Percentiles rank a stretch among this genome's conserved stretches.
Evolutionary conservation across 2,797 vertebrate species (phyloP).

Genomic region (Notamacropus eugenii): DNA sequence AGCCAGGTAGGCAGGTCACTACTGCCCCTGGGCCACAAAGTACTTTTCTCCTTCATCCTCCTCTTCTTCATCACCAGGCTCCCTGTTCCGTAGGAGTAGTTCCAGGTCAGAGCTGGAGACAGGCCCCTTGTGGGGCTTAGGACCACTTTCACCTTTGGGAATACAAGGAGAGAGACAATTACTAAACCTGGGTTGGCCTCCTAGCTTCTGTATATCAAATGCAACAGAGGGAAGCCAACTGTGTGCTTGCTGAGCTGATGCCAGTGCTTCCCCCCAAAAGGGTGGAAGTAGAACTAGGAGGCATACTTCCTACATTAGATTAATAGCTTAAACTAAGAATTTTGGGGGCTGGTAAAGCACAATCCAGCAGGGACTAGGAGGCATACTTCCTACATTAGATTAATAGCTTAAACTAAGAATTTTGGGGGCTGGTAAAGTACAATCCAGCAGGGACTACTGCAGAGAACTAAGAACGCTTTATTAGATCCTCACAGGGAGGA

Average conservation of each 20-base stretch:
- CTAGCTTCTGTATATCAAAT: not conserved
- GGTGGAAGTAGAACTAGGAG: not conserved
- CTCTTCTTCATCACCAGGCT: slow-evolving; percentile 74
- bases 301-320: not conserved
- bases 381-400: not conserved
- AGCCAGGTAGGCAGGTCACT: slow-evolving; percentile 37
- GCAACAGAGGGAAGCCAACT: not conserved
- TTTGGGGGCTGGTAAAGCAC: not conserved
- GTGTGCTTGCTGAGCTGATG: fast-evolving
- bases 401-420: not conserved
- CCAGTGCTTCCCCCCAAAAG: not conserved
- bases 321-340: not conserved
- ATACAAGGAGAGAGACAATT: slow-evolving; percentile 32
- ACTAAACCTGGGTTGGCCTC: not conserved
- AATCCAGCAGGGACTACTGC: not conserved
- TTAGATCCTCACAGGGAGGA: not conserved
- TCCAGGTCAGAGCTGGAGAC: slow-evolving; percentile 87
- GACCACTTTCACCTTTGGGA: slow-evolving; percentile 75
- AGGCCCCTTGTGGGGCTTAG: slow-evolving; percentile 83
- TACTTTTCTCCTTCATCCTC: slow-evolving; percentile 71
- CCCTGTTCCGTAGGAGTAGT: slow-evolving; percentile 85
- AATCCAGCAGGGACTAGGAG: too few relatives aligned
- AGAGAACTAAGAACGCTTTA: not conserved
- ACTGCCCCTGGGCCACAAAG: slow-evolving; percentile 71
- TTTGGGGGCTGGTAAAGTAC: not conserved